These are phyloP conservation scores for Caenorhabditis plicata DNA, from an alignment of 2,888 invertebrate species.

Conservation along the genomic window DNA sequence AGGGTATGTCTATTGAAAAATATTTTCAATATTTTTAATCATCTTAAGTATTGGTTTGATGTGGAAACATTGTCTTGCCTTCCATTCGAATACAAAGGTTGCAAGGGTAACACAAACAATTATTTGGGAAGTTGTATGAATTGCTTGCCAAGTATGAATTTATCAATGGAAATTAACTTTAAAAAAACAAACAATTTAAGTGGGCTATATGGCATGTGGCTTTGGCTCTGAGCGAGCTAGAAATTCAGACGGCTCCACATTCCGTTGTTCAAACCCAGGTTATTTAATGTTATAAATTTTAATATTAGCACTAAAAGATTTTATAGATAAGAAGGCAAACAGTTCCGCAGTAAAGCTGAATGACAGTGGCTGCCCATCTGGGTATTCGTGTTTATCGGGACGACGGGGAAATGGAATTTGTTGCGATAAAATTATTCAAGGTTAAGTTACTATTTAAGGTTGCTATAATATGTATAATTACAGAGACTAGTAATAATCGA, in stretches of 20 bases:
- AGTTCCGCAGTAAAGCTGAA: too few relatives aligned
- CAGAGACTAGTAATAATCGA: too few relatives aligned
- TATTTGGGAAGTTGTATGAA: background rate
- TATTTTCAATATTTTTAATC: background rate
- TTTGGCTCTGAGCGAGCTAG: slow-evolving; percentile 42
- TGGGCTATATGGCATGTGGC: slow-evolving; percentile 50
- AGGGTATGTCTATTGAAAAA: slow-evolving; percentile 8
- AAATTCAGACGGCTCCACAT: slow-evolving; percentile 39
- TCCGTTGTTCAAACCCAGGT: too few relatives aligned
- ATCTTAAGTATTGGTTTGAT: slow-evolving; percentile 59
- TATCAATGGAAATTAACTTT: background rate
- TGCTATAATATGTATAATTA: too few relatives aligned
- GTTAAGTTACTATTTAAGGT: too few relatives aligned
- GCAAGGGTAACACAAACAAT: slow-evolving; percentile 54
- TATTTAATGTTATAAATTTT: too few relatives aligned
- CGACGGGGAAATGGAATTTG: too few relatives aligned
- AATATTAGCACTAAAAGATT: too few relatives aligned
- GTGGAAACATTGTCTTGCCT: slow-evolving; percentile 49
- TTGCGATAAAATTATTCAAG: too few relatives aligned
- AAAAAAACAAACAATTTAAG: slow-evolving; percentile 33
- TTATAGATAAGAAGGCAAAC: too few relatives aligned
- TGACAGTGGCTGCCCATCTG: too few relatives aligned
- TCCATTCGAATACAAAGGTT: slow-evolving; percentile 56
- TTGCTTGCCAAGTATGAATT: background rate
- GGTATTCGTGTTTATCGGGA: too few relatives aligned